Conservation (phyloP, 2,888 invertebrate species). For the Scrobipalpa atriplicella region DNA sequence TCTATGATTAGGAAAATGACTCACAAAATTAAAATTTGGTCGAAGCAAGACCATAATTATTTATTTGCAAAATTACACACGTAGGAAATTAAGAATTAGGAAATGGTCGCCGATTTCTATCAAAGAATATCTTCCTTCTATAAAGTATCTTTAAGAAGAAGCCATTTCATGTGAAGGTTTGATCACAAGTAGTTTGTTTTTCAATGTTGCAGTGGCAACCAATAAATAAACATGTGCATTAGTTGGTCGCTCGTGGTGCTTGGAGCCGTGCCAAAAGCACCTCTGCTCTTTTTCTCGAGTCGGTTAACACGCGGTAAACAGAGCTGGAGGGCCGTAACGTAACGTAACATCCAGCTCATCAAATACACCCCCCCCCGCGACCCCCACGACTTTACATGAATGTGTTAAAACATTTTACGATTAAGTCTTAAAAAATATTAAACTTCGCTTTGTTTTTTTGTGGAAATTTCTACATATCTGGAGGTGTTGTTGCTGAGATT, state of each 20-base stretch:
- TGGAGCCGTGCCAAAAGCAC: constrained; percentile 15
- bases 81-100: too few relatives aligned
- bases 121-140: neutral
- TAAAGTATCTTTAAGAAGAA: neutral
- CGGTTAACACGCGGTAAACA: constrained; percentile 2
- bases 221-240: constrained; percentile 24
- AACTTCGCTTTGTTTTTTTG: too few relatives aligned
- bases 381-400: neutral
- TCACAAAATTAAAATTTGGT: too few relatives aligned
- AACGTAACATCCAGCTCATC: constrained; percentile 11
- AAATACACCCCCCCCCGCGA: neutral
- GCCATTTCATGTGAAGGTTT: neutral
- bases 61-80: too few relatives aligned
- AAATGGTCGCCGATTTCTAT: too few relatives aligned
- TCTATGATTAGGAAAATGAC: too few relatives aligned
- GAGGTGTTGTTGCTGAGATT: too few relatives aligned
- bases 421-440: too few relatives aligned
- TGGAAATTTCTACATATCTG: too few relatives aligned
- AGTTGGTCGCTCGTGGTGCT: constrained; percentile 18
- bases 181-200: neutral
- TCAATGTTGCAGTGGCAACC: neutral
- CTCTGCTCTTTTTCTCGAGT: neutral
- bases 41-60: too few relatives aligned
- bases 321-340: neutral
- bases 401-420: neutral